phyloP scores from a whole-genome alignment of 1,140 invertebrate species.

The Prorops nasuta region DNA sequence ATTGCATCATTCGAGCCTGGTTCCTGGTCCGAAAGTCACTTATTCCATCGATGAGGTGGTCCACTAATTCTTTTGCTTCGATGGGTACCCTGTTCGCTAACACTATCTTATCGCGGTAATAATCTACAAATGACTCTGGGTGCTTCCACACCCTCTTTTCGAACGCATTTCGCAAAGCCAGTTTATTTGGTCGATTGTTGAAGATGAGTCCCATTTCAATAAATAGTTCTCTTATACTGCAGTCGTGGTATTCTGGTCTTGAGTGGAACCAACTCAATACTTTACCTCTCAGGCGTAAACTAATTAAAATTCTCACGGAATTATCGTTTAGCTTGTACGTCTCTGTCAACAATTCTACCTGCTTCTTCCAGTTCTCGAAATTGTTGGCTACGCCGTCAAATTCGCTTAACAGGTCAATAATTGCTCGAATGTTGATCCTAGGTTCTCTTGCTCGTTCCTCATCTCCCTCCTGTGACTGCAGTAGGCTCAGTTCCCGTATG shows the following conservation, averaged over 20 bases:
- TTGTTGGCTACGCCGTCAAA: no score
- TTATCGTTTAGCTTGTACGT: background rate
- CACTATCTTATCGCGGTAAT: conserved; percentile 1
- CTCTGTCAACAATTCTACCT: background rate
- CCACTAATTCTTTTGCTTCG: conserved; percentile 1
- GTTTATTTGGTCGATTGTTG: background rate
- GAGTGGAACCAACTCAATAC: conserved; percentile 8
- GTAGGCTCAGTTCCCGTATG: no score
- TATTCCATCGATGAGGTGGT: conserved; percentile 6
- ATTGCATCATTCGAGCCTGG: conserved; percentile 2
- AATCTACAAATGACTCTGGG: background rate
- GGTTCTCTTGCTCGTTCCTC: no score
- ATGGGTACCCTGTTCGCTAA: background rate
- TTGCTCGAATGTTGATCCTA: no score
- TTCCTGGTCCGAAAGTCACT: background rate
- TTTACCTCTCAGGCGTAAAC: conserved; percentile 3
- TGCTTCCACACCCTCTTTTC: background rate
- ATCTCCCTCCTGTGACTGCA: no score
- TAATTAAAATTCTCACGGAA: background rate
- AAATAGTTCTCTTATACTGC: background rate
- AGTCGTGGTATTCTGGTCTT: background rate
- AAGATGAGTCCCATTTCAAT: background rate
- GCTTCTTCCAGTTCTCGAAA: background rate
- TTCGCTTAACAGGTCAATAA: no score
- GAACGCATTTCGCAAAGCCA: background rate